A percentile compares a stretch with the other conserved stretches of the same genome.
Evolutionary conservation across 1,140 invertebrate genomes (phyloP).

Genomic region (Akabosia matsudoensis): DNA sequence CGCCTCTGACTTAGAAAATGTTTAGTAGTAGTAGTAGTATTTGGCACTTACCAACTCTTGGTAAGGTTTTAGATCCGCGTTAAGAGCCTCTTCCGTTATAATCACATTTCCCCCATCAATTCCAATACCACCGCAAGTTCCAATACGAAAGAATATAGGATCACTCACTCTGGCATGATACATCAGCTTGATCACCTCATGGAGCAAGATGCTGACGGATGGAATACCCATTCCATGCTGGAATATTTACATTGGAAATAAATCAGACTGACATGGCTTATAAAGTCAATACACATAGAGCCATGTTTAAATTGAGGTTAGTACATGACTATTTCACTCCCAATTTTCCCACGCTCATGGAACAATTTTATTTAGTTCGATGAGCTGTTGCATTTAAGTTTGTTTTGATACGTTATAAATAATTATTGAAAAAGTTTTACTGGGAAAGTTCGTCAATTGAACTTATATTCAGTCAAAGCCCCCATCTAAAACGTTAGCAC

Average conservation of each 20-base stretch:
- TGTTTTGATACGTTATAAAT: no score
- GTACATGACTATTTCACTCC: no score
- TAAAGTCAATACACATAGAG: background rate
- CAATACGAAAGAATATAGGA: constrained; percentile 86
- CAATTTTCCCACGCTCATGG: no score
- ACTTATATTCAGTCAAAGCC: no score
- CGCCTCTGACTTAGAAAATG: background rate
- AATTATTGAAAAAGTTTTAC: no score
- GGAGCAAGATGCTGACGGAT: constrained; percentile 83
- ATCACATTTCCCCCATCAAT: constrained; percentile 82
- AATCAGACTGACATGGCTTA: background rate
- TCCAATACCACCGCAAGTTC: constrained; percentile 89
- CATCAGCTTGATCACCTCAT: constrained; percentile 91
- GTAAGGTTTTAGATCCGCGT: constrained; percentile 69
- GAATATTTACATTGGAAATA: constrained; percentile 39
- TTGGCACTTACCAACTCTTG: constrained; percentile 61
- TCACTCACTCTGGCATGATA: constrained; percentile 83
- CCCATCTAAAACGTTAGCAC: no score
- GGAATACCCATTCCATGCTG: constrained; percentile 93
- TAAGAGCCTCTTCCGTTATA: constrained; percentile 80
- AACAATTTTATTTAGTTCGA: no score
- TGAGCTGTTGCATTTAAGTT: no score
- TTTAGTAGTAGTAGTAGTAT: background rate
- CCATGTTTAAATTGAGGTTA: no score
- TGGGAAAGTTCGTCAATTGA: no score